A percentile compares a stretch with the other conserved stretches of the same genome.
These are phyloP conservation scores for Erebia ligea DNA, from an alignment of 2,888 invertebrate species.

Conservation along the genomic window DNA sequence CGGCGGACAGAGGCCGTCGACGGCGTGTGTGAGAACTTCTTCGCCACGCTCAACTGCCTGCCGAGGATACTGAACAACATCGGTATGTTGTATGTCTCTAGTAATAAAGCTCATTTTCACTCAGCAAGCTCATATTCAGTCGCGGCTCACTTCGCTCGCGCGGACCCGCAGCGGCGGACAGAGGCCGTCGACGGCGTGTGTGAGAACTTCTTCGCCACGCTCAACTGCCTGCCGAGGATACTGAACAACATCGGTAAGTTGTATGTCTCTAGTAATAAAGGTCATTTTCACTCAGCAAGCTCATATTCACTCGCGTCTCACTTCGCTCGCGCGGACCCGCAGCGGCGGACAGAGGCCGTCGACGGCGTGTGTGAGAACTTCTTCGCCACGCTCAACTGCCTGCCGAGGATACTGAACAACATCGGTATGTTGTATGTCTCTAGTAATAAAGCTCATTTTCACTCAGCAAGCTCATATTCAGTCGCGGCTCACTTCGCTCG, in stretches of 20 bases:
- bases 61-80: slow-evolving; percentile 87
- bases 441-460: too few relatives aligned
- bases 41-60: slow-evolving; percentile 81
- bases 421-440: slow-evolving; percentile 66
- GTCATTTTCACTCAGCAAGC: too few relatives aligned
- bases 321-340: slow-evolving; percentile 54
- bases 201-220: slow-evolving; percentile 83
- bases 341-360: slow-evolving; percentile 62
- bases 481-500: too few relatives aligned
- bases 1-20: slow-evolving; percentile 73
- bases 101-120: too few relatives aligned
- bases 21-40: slow-evolving; percentile 84
- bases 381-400: slow-evolving; percentile 79
- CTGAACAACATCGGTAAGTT: slow-evolving; percentile 84
- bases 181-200: slow-evolving; percentile 81
- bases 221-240: slow-evolving; percentile 86
- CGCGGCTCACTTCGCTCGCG: slow-evolving; percentile 52
- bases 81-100: slow-evolving; percentile 59
- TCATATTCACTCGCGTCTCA: slow-evolving; percentile 50
- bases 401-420: slow-evolving; percentile 87
- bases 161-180: slow-evolving; percentile 56
- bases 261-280: neutral
- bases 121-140: slow-evolving; percentile 40
- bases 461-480: too few relatives aligned
- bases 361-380: slow-evolving; percentile 85